These are phyloP conservation scores for Epizoanthus illoricatus DNA, from an alignment of 92 coral and sea anemone species.

Conservation along the genomic window DNA sequence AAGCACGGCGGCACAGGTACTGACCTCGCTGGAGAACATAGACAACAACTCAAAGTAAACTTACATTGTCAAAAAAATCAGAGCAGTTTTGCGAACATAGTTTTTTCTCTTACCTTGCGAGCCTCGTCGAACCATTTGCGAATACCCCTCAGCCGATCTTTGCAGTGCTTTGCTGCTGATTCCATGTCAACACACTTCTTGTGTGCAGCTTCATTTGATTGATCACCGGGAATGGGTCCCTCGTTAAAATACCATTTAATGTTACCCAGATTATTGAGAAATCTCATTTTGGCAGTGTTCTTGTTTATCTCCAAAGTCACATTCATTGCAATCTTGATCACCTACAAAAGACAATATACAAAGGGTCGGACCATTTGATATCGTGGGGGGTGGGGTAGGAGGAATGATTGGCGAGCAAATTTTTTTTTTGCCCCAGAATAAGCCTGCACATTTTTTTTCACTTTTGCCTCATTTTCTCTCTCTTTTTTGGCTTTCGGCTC, in stretches of 20 bases:
- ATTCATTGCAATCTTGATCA: slow-evolving; percentile 46
- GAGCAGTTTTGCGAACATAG: too few relatives aligned
- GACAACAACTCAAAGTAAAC: too few relatives aligned
- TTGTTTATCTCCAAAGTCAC: slow-evolving; percentile 8
- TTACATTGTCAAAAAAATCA: too few relatives aligned
- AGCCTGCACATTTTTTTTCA: too few relatives aligned
- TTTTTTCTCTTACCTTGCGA: slow-evolving; percentile 31
- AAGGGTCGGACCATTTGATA: too few relatives aligned
- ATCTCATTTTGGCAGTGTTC: slow-evolving; percentile 16
- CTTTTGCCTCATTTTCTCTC: too few relatives aligned
- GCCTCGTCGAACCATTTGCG: slow-evolving; percentile 50
- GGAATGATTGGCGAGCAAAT: too few relatives aligned
- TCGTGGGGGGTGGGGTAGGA: too few relatives aligned
- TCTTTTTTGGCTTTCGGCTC: too few relatives aligned
- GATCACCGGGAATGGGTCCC: slow-evolving; percentile 28
- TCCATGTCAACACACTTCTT: slow-evolving; percentile 27
- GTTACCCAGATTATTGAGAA: background rate
- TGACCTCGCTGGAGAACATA: too few relatives aligned
- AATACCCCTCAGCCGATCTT: slow-evolving; percentile 28
- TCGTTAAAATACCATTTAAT: slow-evolving; percentile 27
- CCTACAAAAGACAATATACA: slow-evolving; percentile 25
- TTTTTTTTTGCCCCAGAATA: too few relatives aligned
- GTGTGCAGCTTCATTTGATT: slow-evolving; percentile 41
- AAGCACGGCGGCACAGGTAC: too few relatives aligned
- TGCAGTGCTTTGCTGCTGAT: slow-evolving; percentile 34